Percentiles rank a stretch among this genome's conserved stretches.
Evolutionary conservation across 2,113 vertebrate species (phyloP).

Genomic region (Okapia johnstoni): DNA sequence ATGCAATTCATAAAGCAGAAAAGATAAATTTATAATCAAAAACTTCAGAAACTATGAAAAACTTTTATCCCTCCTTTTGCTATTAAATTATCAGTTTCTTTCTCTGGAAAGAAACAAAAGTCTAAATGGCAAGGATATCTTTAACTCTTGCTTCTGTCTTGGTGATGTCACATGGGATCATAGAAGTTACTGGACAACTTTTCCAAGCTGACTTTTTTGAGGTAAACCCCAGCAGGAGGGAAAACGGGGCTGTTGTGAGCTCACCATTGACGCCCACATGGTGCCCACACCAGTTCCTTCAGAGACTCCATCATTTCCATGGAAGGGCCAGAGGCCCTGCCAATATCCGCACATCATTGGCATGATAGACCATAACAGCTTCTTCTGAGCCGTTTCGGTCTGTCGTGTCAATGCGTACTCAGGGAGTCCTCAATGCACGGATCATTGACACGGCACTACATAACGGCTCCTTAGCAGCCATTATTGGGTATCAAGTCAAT

Average conservation of each 20-base stretch:
- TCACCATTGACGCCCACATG: conserved; percentile 63
- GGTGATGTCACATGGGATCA: not conserved
- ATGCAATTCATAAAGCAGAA: not conserved
- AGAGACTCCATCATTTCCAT: conserved; percentile 76
- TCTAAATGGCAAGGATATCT: not conserved
- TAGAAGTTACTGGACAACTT: not conserved
- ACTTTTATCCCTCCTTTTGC: not conserved
- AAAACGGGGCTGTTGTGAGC: conserved; percentile 19
- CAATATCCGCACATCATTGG: conserved; percentile 86
- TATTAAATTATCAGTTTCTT: not conserved
- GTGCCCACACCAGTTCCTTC: conserved; percentile 74
- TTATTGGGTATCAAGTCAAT: conserved; percentile 88
- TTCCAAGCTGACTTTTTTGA: not conserved
- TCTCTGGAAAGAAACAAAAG: not conserved
- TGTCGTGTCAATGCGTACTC: conserved; percentile 85
- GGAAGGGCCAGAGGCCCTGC: conserved; percentile 81
- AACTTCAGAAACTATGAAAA: not conserved
- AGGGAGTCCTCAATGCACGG: conserved; percentile 85
- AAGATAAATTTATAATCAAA: not conserved
- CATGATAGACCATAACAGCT: conserved; percentile 85
- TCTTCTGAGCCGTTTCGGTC: conserved; percentile 86
- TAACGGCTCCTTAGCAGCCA: conserved; percentile 88
- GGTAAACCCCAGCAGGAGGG: not conserved
- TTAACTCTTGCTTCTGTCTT: not conserved
- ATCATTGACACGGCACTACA: conserved; percentile 87